These are phyloP conservation scores for Epiblema foenella DNA, from an alignment of 2,888 invertebrate genomes.

Conservation along the genomic window DNA sequence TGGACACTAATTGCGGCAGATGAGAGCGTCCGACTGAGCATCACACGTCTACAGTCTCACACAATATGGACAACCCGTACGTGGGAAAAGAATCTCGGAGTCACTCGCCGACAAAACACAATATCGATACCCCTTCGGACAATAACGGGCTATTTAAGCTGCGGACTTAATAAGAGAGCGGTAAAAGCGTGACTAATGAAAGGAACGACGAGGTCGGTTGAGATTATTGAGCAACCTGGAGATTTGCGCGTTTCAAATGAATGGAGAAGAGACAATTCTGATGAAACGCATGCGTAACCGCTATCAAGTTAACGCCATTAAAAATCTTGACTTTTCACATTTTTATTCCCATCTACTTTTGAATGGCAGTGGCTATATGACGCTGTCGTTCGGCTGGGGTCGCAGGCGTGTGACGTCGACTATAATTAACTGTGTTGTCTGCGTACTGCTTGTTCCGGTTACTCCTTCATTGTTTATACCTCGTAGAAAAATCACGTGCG, in stretches of 20 bases:
- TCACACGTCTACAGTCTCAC: conserved; percentile 58
- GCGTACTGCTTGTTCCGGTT: conserved; percentile 58
- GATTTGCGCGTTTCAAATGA: conserved; percentile 66
- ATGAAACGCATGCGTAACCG: conserved; percentile 67
- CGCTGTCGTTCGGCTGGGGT: conserved; percentile 24
- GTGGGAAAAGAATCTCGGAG: conserved; percentile 66
- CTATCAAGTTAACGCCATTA: conserved; percentile 47
- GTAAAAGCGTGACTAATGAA: conserved; percentile 67
- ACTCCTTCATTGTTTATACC: conserved; percentile 61
- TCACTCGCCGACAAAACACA: conserved; percentile 45
- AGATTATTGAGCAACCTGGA: conserved; percentile 65
- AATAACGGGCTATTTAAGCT: conserved; percentile 58
- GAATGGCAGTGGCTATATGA: conserved; percentile 40
- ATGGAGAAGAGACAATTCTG: conserved; percentile 65
- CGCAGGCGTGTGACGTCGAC: conserved; percentile 63
- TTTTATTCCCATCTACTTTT: conserved; percentile 5
- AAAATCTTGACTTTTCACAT: background rate
- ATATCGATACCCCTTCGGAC: conserved; percentile 54
- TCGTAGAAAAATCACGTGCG: conserved; percentile 56
- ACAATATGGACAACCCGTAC: conserved; percentile 60
- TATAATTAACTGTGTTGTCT: conserved; percentile 74
- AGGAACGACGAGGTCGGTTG: conserved; percentile 60
- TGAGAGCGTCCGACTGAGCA: conserved; percentile 62
- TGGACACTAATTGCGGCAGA: conserved; percentile 74
- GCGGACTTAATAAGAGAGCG: conserved; percentile 47